Evolutionary conservation across 2,797 vertebrate genomes (phyloP).

Genomic region (Ispidina picta): DNA sequence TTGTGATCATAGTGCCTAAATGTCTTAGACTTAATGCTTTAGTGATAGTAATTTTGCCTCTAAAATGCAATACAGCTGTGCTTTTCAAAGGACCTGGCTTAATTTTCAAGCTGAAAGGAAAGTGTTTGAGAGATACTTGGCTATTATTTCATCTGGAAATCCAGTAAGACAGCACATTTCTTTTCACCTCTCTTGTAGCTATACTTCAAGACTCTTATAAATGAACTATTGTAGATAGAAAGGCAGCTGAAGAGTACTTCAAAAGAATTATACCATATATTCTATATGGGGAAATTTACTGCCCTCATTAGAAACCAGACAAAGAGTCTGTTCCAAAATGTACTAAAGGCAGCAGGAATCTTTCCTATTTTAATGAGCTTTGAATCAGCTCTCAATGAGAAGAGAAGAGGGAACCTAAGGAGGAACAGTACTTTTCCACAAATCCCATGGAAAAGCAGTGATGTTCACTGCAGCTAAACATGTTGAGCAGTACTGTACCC

Average conservation of each 20-base stretch:
- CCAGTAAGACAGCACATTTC: conserved; percentile 63
- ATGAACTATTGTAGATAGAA: conserved; percentile 50
- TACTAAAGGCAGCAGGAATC: background rate
- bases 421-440: background rate
- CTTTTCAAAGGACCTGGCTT: conserved; percentile 62
- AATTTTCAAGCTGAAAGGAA: conserved; percentile 69
- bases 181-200: conserved; percentile 47
- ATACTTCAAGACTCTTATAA: conserved; percentile 55
- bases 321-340: conserved; percentile 48
- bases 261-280: conserved; percentile 56
- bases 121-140: conserved; percentile 64
- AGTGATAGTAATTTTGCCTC: conserved; percentile 59
- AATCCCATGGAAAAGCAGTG: background rate
- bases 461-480: background rate
- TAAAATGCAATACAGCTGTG: conserved; percentile 72
- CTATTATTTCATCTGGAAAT: conserved; percentile 76
- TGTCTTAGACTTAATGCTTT: conserved; percentile 63
- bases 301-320: conserved; percentile 32
- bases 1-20: conserved; percentile 41
- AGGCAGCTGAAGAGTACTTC: conserved; percentile 47
- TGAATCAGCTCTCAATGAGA: conserved; percentile 6
- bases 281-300: conserved; percentile 56
- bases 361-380: conserved; percentile 24
- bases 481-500: background rate
- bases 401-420: background rate